phyloP scores from a whole-genome alignment of 2,888 invertebrate species.

The Meliscaeva auricollis region DNA sequence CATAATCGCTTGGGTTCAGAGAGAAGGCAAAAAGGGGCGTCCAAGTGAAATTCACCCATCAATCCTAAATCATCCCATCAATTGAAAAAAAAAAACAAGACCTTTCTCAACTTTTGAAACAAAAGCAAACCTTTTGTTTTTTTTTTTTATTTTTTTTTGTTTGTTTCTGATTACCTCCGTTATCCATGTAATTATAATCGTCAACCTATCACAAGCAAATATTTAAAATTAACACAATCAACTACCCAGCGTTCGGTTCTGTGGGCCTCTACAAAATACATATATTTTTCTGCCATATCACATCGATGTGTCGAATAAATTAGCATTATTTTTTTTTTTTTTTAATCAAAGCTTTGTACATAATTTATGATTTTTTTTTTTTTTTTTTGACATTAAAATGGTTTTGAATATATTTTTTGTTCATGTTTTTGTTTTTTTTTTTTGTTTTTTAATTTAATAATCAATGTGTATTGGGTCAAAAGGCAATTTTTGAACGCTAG shows the following conservation, averaged over 20 bases:
- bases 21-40: not conserved
- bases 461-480: not conserved
- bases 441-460: not conserved
- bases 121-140: constrained; percentile 13
- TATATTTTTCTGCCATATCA: not conserved
- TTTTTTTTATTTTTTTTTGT: not conserved
- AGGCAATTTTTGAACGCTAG: not conserved
- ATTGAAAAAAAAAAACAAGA: not conserved
- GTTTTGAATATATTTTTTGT: no score
- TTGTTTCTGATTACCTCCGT: constrained; percentile 36
- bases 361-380: not conserved
- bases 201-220: constrained; percentile 49
- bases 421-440: not conserved
- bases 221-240: constrained; percentile 44
- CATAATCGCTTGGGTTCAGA: constrained; percentile 29
- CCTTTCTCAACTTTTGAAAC: constrained; percentile 26
- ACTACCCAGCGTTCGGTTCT: not conserved
- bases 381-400: constrained; percentile 21
- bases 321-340: not conserved
- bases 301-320: constrained; percentile 11
- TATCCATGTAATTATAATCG: constrained; percentile 61
- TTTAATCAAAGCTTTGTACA: not conserved
- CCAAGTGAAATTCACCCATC: not conserved
- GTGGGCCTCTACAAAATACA: not conserved
- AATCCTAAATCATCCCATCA: not conserved